Conservation (phyloP, 2,797 vertebrate genomes). For the Cyclura pinguis region DNA sequence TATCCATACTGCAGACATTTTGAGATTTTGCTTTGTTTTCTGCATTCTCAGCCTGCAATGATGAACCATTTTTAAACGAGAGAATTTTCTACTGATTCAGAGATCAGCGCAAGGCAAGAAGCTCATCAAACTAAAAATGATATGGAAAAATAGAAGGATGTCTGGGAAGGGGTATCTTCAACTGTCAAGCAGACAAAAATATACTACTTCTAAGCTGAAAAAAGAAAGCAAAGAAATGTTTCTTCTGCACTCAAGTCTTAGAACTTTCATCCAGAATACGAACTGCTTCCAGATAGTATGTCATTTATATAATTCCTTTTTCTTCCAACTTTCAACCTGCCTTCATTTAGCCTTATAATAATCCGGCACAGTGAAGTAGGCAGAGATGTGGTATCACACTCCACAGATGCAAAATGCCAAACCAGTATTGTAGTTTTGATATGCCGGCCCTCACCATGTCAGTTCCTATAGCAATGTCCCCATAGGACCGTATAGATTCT, state of each 20-base stretch:
- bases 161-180: conserved; percentile 60
- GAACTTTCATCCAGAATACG: conserved; percentile 11
- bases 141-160: conserved; percentile 50
- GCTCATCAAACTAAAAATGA: conserved; percentile 57
- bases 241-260: conserved; percentile 24
- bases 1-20: conserved; percentile 37
- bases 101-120: conserved; percentile 49
- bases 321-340: background rate
- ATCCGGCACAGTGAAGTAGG: background rate
- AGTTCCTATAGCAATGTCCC: no score
- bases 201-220: conserved; percentile 43
- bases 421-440: no score
- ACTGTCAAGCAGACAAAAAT: conserved; percentile 57
- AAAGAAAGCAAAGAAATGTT: conserved; percentile 51
- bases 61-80: conserved; percentile 55
- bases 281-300: background rate
- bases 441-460: no score
- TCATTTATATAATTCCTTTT: background rate
- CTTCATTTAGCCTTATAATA: background rate
- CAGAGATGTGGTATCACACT: background rate
- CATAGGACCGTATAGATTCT: no score
- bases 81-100: conserved; percentile 67
- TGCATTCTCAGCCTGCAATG: conserved; percentile 37
- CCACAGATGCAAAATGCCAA: background rate
- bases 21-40: conserved; percentile 47